These are phyloP conservation scores for western clawed frog (Xenopus tropicalis) DNA, from an alignment of 2,113 vertebrate genomes.

Conservation along the genomic window UCB_Xtro_10.0 CM004452.2:4110501-4111000, in stretches of 20 bases:
- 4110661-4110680: slow-evolving; percentile 52
- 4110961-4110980: neutral
- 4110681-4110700: slow-evolving; percentile 49
- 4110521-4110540: too few relatives aligned
- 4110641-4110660: slow-evolving; percentile 50
- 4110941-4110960: neutral
- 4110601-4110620: slow-evolving; percentile 27
- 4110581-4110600: slow-evolving; percentile 11
- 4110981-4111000: too few relatives aligned
- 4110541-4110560: too few relatives aligned
- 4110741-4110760: slow-evolving; percentile 45
- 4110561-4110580: too few relatives aligned
- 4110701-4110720: slow-evolving; percentile 47
- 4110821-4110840: neutral
- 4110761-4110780: slow-evolving; percentile 31
- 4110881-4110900: neutral
- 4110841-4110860: too few relatives aligned
- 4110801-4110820: slow-evolving; percentile 13
- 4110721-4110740: slow-evolving; percentile 48
- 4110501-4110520: too few relatives aligned
- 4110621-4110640: slow-evolving; percentile 54
- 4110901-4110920: neutral
- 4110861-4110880: too few relatives aligned
- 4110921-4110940: too few relatives aligned
- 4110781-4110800: slow-evolving; percentile 3